Evolutionary conservation across 2,113 vertebrate genomes (phyloP).

Genomic region (Menidia beryllina): DNA sequence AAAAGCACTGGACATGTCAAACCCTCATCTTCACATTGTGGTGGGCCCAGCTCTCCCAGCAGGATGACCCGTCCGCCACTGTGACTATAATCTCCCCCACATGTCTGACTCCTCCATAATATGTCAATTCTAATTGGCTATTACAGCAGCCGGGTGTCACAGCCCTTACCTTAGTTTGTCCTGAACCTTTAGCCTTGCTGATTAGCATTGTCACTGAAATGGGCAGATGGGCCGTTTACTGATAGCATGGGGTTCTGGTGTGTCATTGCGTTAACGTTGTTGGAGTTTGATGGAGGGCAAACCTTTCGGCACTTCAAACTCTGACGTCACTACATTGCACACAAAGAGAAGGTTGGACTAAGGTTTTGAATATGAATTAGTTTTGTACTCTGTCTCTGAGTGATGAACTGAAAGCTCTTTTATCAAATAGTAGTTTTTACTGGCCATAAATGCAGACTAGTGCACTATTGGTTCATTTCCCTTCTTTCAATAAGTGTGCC

Average conservation of each 20-base stretch:
- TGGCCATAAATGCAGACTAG: too few species aligned
- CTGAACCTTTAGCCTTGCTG: constrained; percentile 31
- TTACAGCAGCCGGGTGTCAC: constrained; percentile 20
- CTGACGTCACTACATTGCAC: not conserved
- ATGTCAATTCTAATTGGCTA: constrained; percentile 58
- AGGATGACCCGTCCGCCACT: not conserved
- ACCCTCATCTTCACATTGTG: not conserved
- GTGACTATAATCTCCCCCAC: constrained; percentile 41
- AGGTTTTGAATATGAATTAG: constrained; percentile 1
- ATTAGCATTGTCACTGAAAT: constrained; percentile 37
- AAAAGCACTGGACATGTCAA: constrained; percentile 19
- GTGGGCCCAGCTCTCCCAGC: constrained; percentile 1
- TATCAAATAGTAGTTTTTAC: too few species aligned
- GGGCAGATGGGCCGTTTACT: not conserved
- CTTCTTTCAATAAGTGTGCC: too few species aligned
- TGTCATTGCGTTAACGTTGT: not conserved
- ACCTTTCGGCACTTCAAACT: not conserved
- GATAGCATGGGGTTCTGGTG: not conserved
- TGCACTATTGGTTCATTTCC: too few species aligned
- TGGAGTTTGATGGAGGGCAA: not conserved
- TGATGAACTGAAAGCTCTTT: too few species aligned
- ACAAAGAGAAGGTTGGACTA: not conserved
- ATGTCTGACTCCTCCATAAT: constrained; percentile 22
- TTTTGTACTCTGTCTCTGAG: not conserved
- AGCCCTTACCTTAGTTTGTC: not conserved